A percentile compares a stretch with the other conserved stretches of the same genome.
Conservation (phyloP, 2,797 vertebrate species). For the Acanthurus tractus region DNA sequence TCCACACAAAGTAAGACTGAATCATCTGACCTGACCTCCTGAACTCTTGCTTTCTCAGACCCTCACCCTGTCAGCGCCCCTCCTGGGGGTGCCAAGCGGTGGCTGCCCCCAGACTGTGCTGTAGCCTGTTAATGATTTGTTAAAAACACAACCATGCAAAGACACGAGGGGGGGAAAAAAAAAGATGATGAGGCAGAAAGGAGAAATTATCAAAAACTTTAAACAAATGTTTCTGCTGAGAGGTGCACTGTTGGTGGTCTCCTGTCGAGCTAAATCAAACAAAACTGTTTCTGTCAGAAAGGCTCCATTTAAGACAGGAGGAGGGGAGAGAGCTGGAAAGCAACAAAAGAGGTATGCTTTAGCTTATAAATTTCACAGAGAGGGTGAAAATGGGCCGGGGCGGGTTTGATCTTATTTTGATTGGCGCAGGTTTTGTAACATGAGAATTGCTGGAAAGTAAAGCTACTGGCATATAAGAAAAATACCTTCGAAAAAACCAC, state of each 20-base stretch:
- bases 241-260: conserved; percentile 83
- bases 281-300: conserved; percentile 75
- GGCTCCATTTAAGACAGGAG: conserved; percentile 55
- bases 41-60: conserved; percentile 73
- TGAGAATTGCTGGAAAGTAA: conserved; percentile 31
- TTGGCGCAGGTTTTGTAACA: conserved; percentile 42
- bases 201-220: conserved; percentile 73
- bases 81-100: conserved; percentile 65
- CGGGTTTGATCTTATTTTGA: conserved; percentile 71
- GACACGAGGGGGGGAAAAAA: conserved; percentile 32
- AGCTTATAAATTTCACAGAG: conserved; percentile 69
- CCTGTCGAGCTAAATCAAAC: conserved; percentile 78
- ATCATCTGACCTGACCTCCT: conserved; percentile 77
- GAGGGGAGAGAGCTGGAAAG: conserved; percentile 45
- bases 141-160: conserved; percentile 76
- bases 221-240: conserved; percentile 81
- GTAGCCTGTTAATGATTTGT: conserved; percentile 82
- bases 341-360: conserved; percentile 42
- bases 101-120: conserved; percentile 51
- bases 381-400: conserved; percentile 54
- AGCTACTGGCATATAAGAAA: conserved; percentile 28
- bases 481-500: conserved; percentile 42
- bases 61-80: conserved; percentile 79
- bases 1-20: conserved; percentile 59
- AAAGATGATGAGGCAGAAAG: conserved; percentile 64